These are phyloP conservation scores for Luperina testacea DNA, from an alignment of 2,888 invertebrate genomes.

Conservation along the genomic window DNA sequence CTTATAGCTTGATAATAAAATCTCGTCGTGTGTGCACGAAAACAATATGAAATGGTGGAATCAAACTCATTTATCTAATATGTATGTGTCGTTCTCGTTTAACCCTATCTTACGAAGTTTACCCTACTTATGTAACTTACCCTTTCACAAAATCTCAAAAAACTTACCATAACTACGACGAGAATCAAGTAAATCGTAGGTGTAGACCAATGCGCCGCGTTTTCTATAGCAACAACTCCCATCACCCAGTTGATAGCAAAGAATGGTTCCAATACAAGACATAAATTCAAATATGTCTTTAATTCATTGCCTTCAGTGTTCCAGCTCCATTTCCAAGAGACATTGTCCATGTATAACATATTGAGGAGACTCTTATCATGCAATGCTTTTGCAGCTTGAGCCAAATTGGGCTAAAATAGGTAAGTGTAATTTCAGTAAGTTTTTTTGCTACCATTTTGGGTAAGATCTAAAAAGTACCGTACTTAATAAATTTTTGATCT, in stretches of 20 bases:
- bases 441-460: neutral
- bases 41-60: neutral
- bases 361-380: conserved; percentile 82
- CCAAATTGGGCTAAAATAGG: conserved; percentile 60
- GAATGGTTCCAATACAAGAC: conserved; percentile 92
- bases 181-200: conserved; percentile 90
- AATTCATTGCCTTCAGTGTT: conserved; percentile 89
- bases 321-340: conserved; percentile 87
- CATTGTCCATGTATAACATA: conserved; percentile 86
- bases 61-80: neutral
- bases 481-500: neutral
- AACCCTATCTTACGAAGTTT: neutral
- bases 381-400: conserved; percentile 69
- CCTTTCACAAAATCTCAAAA: neutral
- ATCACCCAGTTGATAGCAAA: conserved; percentile 94
- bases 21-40: neutral
- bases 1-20: too few relatives aligned
- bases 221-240: conserved; percentile 93
- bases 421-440: neutral
- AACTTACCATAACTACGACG: conserved; percentile 90
- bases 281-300: conserved; percentile 90
- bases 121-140: neutral
- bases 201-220: conserved; percentile 91
- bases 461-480: conserved; percentile 30
- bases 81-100: neutral